These are phyloP conservation scores for Lepidurus apus DNA, from an alignment of 1,140 invertebrate species.

Conservation along the genomic window DNA sequence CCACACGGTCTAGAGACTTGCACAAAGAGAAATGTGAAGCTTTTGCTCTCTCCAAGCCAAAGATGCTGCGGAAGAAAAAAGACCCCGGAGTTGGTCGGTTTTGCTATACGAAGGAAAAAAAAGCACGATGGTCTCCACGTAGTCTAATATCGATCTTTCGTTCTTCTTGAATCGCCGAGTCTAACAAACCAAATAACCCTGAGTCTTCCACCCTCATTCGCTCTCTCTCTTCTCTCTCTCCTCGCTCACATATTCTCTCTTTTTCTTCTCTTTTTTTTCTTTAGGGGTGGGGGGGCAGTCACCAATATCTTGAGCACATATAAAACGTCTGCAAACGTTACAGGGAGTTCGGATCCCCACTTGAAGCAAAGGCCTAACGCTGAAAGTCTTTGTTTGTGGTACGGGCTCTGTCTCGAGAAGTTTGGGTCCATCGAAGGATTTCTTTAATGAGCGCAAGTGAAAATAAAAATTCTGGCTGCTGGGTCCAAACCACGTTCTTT, in stretches of 20 bases:
- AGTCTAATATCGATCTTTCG: constrained; percentile 12
- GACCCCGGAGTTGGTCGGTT: not conserved
- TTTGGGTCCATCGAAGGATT: not conserved
- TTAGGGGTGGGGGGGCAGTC: not conserved
- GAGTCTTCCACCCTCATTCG: not conserved
- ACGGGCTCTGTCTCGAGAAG: not conserved
- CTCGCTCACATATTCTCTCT: not conserved
- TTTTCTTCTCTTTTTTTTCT: not conserved
- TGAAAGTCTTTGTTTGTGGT: not conserved
- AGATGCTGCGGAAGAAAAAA: not conserved
- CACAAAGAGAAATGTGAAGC: not conserved
- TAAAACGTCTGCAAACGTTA: constrained; percentile 1
- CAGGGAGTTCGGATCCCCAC: not conserved
- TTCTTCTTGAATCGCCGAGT: not conserved
- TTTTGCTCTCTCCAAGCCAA: not conserved
- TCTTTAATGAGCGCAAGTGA: constrained; percentile 14
- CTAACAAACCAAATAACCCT: not conserved
- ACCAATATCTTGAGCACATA: not conserved
- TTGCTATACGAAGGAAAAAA: not conserved
- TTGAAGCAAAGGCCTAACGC: not conserved
- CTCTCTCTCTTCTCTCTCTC: not conserved
- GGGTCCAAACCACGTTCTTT: not conserved
- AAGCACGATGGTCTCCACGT: not conserved
- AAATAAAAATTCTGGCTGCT: not conserved
- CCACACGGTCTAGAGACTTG: not conserved